Evolutionary conservation across 2,888 invertebrate genomes (phyloP), one percentile per base, ranked within the genome.

Genomic region (Entomobrya proxima): DNA sequence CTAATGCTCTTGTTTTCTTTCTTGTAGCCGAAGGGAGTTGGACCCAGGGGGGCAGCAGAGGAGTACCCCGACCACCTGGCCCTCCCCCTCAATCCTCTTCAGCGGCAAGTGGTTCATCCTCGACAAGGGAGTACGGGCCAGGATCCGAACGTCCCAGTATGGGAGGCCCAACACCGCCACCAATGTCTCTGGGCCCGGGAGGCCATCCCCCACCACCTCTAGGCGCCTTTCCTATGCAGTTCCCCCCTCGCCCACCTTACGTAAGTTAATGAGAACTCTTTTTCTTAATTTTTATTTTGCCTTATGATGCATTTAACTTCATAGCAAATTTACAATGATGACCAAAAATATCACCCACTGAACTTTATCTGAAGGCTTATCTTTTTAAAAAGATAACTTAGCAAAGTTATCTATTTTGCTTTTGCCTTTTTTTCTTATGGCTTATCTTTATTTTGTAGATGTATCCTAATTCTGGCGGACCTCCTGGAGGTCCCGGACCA

Each of bases 1-100:
- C 27, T 61, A 61, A 27, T 27, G 11, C 27, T 47, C 13, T 83
- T 44, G 24, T 40, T 40, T 35, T 27, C n/a, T 21, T 30, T 40
- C 47, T 82, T 69, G 9, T 52, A 90, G 90, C 89, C 86, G 89
- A 89, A 90, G 90, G 89, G 90, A 90, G 89, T 81, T 90, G 90
- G 90, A 90, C 85, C 90, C 90, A 90, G 90, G 90, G 90, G 90
- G 90, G 89, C 37, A 89, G 89, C 77, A 75, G 88, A 52, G 86
- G 88, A 47, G 86, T 81, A 85, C 52, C 67, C 58, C 87, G 88
- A 80, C 89, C 89, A 82, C 88, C 89, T 76, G 89, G 89, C 75
- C 89, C 93, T 90, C 93, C 93, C 50, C 94, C 94, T 40, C 94
- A 93, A 88, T 93, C 92, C 13, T 44, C 47, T n/a, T n/a, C 50